phyloP scores from a whole-genome alignment of 2,888 invertebrate species.

The Doris montereyensis region DNA sequence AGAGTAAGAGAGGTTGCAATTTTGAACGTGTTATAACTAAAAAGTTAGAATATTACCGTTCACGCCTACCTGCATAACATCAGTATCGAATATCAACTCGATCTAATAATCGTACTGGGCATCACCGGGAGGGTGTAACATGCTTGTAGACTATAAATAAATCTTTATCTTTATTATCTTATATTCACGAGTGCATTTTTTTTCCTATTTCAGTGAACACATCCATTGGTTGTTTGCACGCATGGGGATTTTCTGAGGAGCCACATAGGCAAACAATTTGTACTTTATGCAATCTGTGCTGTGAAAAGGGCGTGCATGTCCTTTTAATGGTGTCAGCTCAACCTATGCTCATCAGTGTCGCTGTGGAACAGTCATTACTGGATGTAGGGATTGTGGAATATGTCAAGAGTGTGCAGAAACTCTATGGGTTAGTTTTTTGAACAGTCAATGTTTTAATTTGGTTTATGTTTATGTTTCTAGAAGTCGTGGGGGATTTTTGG shows the following conservation, averaged over 20 bases:
- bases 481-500: too few species aligned
- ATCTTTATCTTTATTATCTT: too few species aligned
- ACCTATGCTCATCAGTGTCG: constrained; percentile 53
- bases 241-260: constrained; percentile 49
- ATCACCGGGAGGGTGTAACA: neutral
- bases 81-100: too few species aligned
- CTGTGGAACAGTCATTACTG: constrained; percentile 53
- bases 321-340: constrained; percentile 55
- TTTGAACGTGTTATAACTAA: too few species aligned
- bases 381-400: constrained; percentile 62
- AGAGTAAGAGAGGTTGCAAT: too few species aligned
- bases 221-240: constrained; percentile 61
- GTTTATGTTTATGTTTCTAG: neutral
- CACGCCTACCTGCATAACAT: too few species aligned
- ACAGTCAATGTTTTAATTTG: neutral
- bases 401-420: constrained; percentile 57
- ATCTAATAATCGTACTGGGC: too few species aligned
- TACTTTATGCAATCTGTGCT: constrained; percentile 61
- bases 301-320: constrained; percentile 55
- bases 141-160: neutral
- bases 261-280: constrained; percentile 53
- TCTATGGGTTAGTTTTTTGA: constrained; percentile 55
- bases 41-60: too few species aligned
- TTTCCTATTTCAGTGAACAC: constrained; percentile 54
- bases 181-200: neutral